Evolutionary conservation across 2,888 invertebrate species (phyloP), one percentile per base, ranked within the genome.

Genomic region (Xestia sexstrigata): DNA sequence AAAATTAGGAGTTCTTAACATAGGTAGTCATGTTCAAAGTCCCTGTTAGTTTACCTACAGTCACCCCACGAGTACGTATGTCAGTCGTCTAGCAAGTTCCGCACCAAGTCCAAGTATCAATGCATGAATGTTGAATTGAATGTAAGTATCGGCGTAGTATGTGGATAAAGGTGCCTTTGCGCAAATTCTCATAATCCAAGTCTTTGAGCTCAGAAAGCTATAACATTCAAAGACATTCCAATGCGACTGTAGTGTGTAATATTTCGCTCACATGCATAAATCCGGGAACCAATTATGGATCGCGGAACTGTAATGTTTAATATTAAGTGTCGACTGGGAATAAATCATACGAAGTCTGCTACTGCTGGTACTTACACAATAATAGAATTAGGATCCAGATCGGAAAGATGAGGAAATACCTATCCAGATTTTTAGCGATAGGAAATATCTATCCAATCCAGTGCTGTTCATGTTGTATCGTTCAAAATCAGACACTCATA

Each of bases 211-310:
- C 26, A 58, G 66, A 70, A 79, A 78, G 65, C 71, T 62, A 69
- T 66, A 74, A 66, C 69, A 70, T 75, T 82, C 79, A 83, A 73
- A 82, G 79, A 75, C 75, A 79, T 83, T 79, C 67, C 47, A 45
- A 45, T 70, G 67, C 52, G 20, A 68, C 55, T 79, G 62, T 75
- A 30, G 66, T 70, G 69, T 79, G 79, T 76, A 67, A 79, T 75
- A 79, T 82, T 75, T 76, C 39, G 67, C 58, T 70, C 73, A 60
- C 7, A 52, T 63, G 35, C 70, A 72, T 49, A 76, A 55, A 70
- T 73, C 70, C 26, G 26, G 55, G 23, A 74, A 66, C 52, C 55
- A 77, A 67, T 82, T 71, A 70, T 26, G 69, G 7, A 73, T 82
- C 42, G 66, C 35, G 35, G 73, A 73, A 82, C 47, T 67, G 69